Evolutionary conservation across 2,888 invertebrate species (phyloP), one percentile per base, ranked within the genome.

Genomic region (Trissolcus brochymenae): DNA sequence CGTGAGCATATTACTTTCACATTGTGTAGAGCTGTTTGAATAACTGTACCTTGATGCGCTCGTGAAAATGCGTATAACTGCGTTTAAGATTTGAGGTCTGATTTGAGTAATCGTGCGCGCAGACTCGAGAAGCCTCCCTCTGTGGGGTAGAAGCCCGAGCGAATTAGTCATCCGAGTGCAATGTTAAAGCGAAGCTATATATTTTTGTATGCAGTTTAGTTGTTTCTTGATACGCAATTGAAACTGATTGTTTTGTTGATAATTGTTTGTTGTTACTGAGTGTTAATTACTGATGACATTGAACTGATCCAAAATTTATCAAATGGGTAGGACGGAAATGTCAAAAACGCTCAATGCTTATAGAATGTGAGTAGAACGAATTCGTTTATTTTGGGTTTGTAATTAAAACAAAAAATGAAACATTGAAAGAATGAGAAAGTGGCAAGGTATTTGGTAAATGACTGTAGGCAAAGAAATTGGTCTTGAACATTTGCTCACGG

Each of bases 301-400:
- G 35, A 35, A 35, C 35, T 35, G 35, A 35, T 35, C 35, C 9
- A 61, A 54, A 56, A 74, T 73, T 85, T 86, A 85, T 80, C 87
- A 83, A n/a, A 89, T 89, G 89, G 88, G 88, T 87, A 87, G 87
- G 82, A 89, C 88, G 82, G 87, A 88, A 87, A 95, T 95, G 94
- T 95, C 95, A 91, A 95, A 95, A 92, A 95, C 95, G 89, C 93
- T 95, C 90, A 95, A 95, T 92, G 95, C 95, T 88, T 95, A 95
- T 91, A 94, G 95, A 92, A 95, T 95, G 95, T 95, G 91, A 95
- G 95, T 94, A 76, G 14, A 43, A 43, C 13, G 14, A 11, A 43
- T 25, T 6, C 25, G 25, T 25, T 25, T 25, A 25, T 25, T 25
- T 25, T 25, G 25, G 2, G 2, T 4, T 25, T 25, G 25, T 25